These are phyloP conservation scores for Cercopithecus mitis DNA, from an alignment of 2,797 vertebrate genomes.

Conservation along the genomic window DNA sequence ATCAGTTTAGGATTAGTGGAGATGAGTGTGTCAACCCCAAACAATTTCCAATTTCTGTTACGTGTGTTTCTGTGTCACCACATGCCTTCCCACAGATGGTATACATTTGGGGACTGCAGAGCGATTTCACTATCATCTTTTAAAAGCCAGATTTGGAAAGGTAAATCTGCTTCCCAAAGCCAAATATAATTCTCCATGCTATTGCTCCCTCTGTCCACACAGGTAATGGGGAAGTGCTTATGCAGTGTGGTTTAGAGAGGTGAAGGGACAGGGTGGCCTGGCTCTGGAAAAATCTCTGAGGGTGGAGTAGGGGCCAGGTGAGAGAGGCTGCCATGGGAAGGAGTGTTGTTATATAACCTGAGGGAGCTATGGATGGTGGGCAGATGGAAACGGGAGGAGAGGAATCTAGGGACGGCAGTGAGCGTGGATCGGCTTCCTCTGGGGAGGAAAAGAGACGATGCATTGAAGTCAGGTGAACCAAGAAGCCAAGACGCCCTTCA, in stretches of 20 bases:
- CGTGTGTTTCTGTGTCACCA: conserved; percentile 77
- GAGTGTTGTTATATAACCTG: conserved; percentile 60
- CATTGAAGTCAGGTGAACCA: conserved; percentile 16
- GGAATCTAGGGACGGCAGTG: conserved; percentile 31
- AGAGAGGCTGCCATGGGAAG: conserved; percentile 43
- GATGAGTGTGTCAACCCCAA: conserved; percentile 52
- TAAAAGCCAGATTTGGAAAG: conserved; percentile 71
- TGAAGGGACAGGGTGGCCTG: neutral
- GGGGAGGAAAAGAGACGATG: neutral
- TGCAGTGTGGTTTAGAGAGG: neutral
- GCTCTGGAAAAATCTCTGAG: neutral
- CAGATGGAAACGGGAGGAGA: conserved; percentile 66
- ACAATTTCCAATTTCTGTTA: conserved; percentile 49
- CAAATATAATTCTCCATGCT: conserved; percentile 58
- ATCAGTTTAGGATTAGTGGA: conserved; percentile 58
- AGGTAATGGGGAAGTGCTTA: neutral
- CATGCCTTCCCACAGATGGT: conserved; percentile 78
- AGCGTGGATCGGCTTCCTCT: neutral
- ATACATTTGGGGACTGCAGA: conserved; percentile 75
- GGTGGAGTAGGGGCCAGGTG: conserved; percentile 58
- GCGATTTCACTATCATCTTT: conserved; percentile 74
- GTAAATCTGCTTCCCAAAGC: conserved; percentile 70
- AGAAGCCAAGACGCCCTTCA: neutral
- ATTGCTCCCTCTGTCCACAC: neutral
- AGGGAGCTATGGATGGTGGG: conserved; percentile 58